A percentile compares a stretch with the other conserved stretches of the same genome.
Evolutionary conservation across 2,888 invertebrate species (phyloP).

Genomic region (Eurytoma californica): DNA sequence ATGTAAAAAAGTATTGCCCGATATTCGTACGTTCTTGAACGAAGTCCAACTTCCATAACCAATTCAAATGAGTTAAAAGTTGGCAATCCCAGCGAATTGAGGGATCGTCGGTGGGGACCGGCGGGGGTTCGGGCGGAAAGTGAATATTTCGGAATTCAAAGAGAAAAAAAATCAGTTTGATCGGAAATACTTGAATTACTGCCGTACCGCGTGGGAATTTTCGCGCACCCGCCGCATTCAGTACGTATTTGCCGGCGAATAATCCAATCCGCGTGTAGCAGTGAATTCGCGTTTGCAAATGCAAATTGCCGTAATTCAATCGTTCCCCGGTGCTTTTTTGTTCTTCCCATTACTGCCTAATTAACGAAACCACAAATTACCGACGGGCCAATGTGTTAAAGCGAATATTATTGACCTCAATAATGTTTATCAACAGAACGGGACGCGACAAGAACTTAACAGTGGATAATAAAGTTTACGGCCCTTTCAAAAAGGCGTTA

Average conservation of each 20-base stretch:
- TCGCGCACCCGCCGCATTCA: not conserved
- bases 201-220: conserved; percentile 6
- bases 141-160: conserved; percentile 39
- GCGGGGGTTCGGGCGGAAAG: conserved; percentile 7
- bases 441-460: no score
- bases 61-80: conserved; percentile 40
- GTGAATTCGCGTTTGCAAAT: not conserved
- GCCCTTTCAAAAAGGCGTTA: no score
- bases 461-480: no score
- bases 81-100: conserved; percentile 26
- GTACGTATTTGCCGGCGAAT: not conserved
- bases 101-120: not conserved
- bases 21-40: conserved; percentile 46
- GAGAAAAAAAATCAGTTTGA: conserved; percentile 2
- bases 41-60: conserved; percentile 42
- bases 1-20: conserved; percentile 6
- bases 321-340: not conserved
- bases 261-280: not conserved
- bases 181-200: not conserved
- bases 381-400: no score
- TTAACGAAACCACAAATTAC: conserved; percentile 1
- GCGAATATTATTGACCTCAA: no score
- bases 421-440: no score
- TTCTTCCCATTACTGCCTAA: not conserved
- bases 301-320: conserved; percentile 3